Conservation (phyloP, 2,888 invertebrate genomes). For the Diachrysia chrysitis region DNA sequence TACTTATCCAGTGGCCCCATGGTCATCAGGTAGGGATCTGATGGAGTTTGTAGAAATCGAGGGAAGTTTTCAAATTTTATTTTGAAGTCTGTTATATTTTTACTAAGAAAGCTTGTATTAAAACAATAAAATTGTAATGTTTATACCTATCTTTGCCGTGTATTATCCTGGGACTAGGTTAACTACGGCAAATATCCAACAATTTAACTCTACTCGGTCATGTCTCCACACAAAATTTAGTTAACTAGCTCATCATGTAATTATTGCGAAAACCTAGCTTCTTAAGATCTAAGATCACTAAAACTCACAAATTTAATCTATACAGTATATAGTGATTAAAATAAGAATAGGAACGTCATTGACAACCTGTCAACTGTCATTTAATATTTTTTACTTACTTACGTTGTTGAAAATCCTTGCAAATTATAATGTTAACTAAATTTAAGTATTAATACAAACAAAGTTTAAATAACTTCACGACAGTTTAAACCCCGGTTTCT, state of each 20-base stretch:
- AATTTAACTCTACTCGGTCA: background rate
- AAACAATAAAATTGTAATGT: conserved; percentile 1
- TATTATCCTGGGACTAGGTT: background rate
- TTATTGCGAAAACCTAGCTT: conserved; percentile 4
- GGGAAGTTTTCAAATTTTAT: too few species aligned
- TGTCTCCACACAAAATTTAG: background rate
- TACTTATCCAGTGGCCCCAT: too few species aligned
- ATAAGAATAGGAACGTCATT: background rate
- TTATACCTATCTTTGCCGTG: background rate
- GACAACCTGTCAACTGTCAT: too few species aligned
- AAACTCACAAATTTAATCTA: conserved; percentile 4
- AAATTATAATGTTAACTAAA: too few species aligned
- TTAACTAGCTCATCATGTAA: background rate
- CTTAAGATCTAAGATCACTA: conserved; percentile 3
- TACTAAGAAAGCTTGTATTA: too few species aligned
- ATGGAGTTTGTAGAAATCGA: too few species aligned
- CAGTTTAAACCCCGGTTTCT: background rate
- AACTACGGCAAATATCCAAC: background rate
- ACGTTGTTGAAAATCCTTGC: background rate
- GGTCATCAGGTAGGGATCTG: too few species aligned
- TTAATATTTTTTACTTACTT: too few species aligned
- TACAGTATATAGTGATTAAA: background rate
- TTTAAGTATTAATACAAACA: too few species aligned
- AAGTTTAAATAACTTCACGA: background rate
- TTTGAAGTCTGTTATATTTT: too few species aligned